Evolutionary conservation across 2,113 vertebrate genomes (phyloP).

Genomic region (Upupa epops): DNA sequence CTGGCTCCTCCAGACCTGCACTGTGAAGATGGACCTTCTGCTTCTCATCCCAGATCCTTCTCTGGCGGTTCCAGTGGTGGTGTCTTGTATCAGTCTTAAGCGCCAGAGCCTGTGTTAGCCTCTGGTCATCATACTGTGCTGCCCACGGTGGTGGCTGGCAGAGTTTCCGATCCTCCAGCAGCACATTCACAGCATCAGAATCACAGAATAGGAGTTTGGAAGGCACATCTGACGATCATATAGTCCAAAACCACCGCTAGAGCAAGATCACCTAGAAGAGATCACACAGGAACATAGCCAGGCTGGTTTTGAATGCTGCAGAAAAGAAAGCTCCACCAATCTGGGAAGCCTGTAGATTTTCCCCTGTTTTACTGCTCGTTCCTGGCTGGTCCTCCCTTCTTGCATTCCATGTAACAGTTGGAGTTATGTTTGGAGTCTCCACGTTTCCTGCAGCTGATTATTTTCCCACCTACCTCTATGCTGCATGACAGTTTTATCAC

Average conservation of each 20-base stretch:
- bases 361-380: neutral
- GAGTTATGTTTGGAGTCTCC: neutral
- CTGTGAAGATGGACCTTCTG: neutral
- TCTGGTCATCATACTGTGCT: neutral
- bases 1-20: neutral
- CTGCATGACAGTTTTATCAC: neutral
- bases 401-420: neutral
- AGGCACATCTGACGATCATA: too few relatives aligned
- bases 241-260: too few relatives aligned
- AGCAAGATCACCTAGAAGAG: too few relatives aligned
- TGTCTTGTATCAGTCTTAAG: neutral
- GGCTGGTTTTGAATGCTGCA: too few relatives aligned
- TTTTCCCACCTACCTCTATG: neutral
- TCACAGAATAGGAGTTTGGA: too few relatives aligned
- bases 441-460: neutral
- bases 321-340: too few relatives aligned
- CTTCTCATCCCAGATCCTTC: neutral
- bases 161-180: neutral
- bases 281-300: too few relatives aligned
- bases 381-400: fast-evolving
- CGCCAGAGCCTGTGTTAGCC: neutral
- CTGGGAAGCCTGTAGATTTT: too few relatives aligned
- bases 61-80: neutral
- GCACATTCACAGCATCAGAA: neutral
- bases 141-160: neutral